A percentile compares a stretch with the other conserved stretches of the same genome.
These are phyloP conservation scores for Aldabrachelys gigantea DNA, from an alignment of 2,113 vertebrate species.

Conservation along the genomic window DNA sequence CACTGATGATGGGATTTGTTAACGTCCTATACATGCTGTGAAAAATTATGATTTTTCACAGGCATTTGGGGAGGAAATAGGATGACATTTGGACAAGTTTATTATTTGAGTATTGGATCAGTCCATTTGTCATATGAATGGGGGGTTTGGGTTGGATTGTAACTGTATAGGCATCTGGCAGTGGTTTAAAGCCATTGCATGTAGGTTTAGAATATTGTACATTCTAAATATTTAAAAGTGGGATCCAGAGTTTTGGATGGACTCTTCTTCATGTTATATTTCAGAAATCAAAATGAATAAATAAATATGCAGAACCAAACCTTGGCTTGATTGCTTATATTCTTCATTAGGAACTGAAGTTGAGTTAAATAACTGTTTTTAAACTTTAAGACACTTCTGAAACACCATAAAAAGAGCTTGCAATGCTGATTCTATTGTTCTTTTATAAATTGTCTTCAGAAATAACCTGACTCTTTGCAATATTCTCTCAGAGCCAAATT, in stretches of 20 bases:
- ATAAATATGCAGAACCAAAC: background rate
- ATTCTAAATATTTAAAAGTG: background rate
- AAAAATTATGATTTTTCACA: background rate
- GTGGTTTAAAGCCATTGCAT: background rate
- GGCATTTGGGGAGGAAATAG: background rate
- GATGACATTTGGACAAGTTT: background rate
- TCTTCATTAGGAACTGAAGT: constrained; percentile 8
- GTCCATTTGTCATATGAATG: background rate
- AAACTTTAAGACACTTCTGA: constrained; percentile 43
- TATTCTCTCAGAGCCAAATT: background rate
- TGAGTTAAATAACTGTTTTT: constrained; percentile 26
- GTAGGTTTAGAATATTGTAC: background rate
- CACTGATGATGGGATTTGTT: background rate
- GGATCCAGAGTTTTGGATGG: background rate
- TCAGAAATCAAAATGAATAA: background rate
- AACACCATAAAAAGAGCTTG: constrained; percentile 43
- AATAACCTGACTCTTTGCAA: background rate
- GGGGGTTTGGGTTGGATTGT: background rate
- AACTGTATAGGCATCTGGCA: background rate
- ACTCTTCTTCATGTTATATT: background rate
- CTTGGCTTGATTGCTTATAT: constrained; percentile 26
- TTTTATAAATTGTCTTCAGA: constrained; percentile 7
- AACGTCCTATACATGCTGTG: background rate
- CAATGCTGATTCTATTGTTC: background rate
- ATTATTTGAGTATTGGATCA: background rate